Base-by-base conservation (phyloP, 2,888 invertebrate genomes). In the Caradrina clavipalpis region DNA sequence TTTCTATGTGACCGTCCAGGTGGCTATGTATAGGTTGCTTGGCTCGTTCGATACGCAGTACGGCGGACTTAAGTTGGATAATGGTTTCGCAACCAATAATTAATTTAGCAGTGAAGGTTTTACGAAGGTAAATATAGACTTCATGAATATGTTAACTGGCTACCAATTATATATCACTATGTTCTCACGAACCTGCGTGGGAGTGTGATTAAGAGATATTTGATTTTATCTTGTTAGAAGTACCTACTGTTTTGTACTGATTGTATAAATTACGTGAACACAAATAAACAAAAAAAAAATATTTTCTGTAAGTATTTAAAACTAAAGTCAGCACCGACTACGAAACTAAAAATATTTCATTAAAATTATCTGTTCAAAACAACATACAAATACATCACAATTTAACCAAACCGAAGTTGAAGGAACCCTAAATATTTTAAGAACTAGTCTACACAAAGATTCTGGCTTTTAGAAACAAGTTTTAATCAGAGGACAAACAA, bases 1-100 rank as follows among this genome's bases (percentile, higher is more conserved):
- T 95, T 93, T 95, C 95, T 95, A 95, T 95, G 95, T 95, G 95
- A 94, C 94, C 93, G 92, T 93, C 95, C 95, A 95, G 95, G 92
- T 95, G 95, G 93, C 95, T 95, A 95, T 95, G 95, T 96, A 95
- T 95, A 95, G 94, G 94, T 95, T 90, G 91, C 78, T 88, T 81
- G 88, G 86, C 84, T 83, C 87, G 93, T 91, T 92, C 93, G 86
- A 93, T 93, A 92, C 91, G 85, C 87, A 87, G 90, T 78, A 85
- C 90, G 89, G 91, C 92, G 91, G 91, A 62, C 86, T 92, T 91
- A 93, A 88, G 78, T 89, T 91, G 89, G 90, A 91, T 83, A 86
- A 80, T 85, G 86, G 85, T 90, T 90, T 90, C 86, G 87, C 86
- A 87, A 89, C 86, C 83, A 82, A 86, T 90, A 90, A 92, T 92